Evolutionary conservation across 2,888 invertebrate species (phyloP).

Genomic region (Gari tellinella): DNA sequence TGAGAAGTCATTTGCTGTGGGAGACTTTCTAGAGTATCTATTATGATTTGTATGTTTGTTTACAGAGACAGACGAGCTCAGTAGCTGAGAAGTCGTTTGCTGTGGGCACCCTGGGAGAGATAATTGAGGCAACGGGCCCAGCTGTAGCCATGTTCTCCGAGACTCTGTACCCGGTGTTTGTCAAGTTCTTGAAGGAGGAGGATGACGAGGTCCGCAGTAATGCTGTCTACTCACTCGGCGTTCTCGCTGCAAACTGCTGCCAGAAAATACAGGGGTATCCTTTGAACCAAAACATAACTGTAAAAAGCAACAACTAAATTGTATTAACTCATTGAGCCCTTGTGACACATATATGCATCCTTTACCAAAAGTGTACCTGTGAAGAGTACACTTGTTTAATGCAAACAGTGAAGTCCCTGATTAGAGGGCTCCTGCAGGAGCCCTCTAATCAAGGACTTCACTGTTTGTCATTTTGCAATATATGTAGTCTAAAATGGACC

Average conservation of each 20-base stretch:
- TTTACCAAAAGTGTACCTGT: no score
- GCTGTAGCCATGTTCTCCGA: constrained; percentile 86
- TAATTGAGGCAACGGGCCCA: constrained; percentile 87
- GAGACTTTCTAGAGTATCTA: no score
- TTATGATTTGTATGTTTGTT: no score
- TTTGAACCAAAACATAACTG: constrained; percentile 51
- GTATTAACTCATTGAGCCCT: no score
- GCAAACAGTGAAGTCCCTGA: no score
- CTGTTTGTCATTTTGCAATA: no score
- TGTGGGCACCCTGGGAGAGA: constrained; percentile 90
- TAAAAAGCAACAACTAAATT: no score
- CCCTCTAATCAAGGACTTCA: no score
- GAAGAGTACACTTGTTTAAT: no score
- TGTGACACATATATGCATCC: no score
- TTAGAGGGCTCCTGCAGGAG: no score
- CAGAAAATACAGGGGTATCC: constrained; percentile 79
- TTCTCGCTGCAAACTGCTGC: constrained; percentile 88
- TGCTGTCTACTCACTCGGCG: constrained; percentile 91
- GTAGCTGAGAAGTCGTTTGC: constrained; percentile 89
- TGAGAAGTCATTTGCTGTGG: constrained; percentile 90
- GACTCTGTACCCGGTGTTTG: constrained; percentile 88
- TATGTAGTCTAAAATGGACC: no score
- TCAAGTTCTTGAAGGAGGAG: constrained; percentile 87
- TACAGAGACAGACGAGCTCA: constrained; percentile 88
- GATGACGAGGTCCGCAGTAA: constrained; percentile 91